Conservation (phyloP, 2,888 invertebrate species). For the Nebria brevicollis region DNA sequence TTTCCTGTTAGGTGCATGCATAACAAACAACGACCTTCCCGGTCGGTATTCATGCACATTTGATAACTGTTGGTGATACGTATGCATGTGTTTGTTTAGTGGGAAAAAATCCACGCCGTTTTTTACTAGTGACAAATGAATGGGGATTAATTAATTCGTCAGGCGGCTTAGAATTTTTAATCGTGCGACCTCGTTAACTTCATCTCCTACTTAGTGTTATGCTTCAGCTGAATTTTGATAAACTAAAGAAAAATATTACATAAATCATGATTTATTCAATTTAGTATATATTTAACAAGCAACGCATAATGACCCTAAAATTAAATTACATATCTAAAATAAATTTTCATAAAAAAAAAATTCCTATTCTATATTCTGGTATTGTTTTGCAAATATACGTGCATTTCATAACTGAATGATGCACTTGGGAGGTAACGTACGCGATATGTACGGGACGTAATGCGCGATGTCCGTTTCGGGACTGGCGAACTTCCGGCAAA, state of each 20-base stretch:
- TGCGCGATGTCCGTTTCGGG: conserved; percentile 34
- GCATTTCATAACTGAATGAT: neutral
- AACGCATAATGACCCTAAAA: no score
- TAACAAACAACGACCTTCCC: conserved; percentile 29
- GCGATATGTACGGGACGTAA: neutral
- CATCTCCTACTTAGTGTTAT: neutral
- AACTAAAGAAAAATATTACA: no score
- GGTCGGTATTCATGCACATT: conserved; percentile 7
- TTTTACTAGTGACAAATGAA: conserved; percentile 43
- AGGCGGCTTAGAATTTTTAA: conserved; percentile 35
- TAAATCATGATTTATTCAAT: no score
- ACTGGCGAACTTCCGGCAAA: conserved; percentile 42
- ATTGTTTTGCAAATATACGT: neutral
- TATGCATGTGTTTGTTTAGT: conserved; percentile 4
- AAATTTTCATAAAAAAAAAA: no score
- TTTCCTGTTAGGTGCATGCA: conserved; percentile 16
- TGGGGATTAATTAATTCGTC: conserved; percentile 40
- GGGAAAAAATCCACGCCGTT: conserved; percentile 40
- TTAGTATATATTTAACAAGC: no score
- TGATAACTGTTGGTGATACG: neutral
- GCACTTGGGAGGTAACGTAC: neutral
- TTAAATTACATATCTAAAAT: no score
- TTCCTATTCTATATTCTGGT: no score
- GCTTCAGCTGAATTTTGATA: no score
- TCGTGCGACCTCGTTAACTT: conserved; percentile 33